Conservation (phyloP, 1,140 invertebrate species). For the Zophobas morio region DNA sequence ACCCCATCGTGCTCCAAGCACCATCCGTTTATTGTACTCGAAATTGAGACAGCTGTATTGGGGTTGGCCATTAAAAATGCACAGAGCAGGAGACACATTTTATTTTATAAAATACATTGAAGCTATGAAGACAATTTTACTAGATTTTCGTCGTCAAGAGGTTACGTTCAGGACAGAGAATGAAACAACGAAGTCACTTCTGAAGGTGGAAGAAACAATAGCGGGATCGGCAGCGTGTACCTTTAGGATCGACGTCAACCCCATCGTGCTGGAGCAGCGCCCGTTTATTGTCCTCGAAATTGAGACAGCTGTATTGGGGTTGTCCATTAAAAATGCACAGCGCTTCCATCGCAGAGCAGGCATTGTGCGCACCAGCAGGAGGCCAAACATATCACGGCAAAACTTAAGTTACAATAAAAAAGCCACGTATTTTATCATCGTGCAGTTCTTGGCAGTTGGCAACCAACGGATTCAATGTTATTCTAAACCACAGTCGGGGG, state of each 20-base stretch:
- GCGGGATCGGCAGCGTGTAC: too few species aligned
- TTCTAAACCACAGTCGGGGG: constrained; percentile 66
- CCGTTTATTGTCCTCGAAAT: constrained; percentile 53
- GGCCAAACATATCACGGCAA: constrained; percentile 59
- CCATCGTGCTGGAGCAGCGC: constrained; percentile 17
- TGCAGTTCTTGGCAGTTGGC: constrained; percentile 61
- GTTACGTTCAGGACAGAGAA: too few species aligned
- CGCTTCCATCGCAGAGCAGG: constrained; percentile 54
- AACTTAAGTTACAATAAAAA: constrained; percentile 62
- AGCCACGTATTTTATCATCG: constrained; percentile 61
- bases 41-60: constrained; percentile 65
- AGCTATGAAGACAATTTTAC: too few species aligned
- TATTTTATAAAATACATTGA: too few species aligned
- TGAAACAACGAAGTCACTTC: too few species aligned
- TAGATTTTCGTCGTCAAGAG: too few species aligned
- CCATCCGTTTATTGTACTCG: constrained; percentile 39
- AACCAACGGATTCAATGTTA: constrained; percentile 60
- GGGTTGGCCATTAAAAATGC: constrained; percentile 48
- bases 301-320: constrained; percentile 63
- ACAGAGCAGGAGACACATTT: background rate
- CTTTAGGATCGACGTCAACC: constrained; percentile 45
- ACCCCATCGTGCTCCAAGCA: constrained; percentile 29
- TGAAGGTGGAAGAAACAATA: too few species aligned
- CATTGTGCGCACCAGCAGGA: constrained; percentile 59
- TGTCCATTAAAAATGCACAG: constrained; percentile 56